A percentile compares a stretch with the other conserved stretches of the same genome.
phyloP scores from a whole-genome alignment of 2,888 invertebrate species.

The Coenonympha glycerion region DNA sequence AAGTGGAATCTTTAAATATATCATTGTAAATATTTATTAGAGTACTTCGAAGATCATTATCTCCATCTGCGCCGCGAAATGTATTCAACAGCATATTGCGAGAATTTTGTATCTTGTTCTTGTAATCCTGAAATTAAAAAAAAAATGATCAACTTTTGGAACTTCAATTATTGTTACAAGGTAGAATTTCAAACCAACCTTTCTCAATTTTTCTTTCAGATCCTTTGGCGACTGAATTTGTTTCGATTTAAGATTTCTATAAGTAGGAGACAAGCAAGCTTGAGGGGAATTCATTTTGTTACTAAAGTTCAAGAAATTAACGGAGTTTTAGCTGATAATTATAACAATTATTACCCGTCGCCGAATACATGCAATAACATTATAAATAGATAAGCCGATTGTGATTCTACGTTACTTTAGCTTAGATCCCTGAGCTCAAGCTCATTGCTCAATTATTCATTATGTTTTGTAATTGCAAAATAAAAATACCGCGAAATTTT shows the following conservation, averaged over 20 bases:
- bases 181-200: conserved; percentile 46
- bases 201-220: conserved; percentile 64
- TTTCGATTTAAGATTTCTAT: conserved; percentile 46
- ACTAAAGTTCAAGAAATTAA: no score
- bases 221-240: conserved; percentile 58
- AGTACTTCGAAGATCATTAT: conserved; percentile 46
- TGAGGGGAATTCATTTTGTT: conserved; percentile 47
- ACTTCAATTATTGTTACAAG: neutral
- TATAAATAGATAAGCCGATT: no score
- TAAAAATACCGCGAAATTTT: no score
- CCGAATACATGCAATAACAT: no score
- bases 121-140: conserved; percentile 50
- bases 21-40: conserved; percentile 55
- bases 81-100: conserved; percentile 55
- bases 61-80: conserved; percentile 44
- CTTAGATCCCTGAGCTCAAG: no score
- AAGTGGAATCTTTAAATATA: conserved; percentile 43
- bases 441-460: no score
- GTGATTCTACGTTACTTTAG: no score
- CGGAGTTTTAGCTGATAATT: no score
- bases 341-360: no score
- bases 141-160: neutral
- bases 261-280: conserved; percentile 46
- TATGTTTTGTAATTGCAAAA: no score
- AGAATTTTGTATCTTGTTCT: conserved; percentile 56